Evolutionary conservation across 2,888 invertebrate genomes (phyloP).

Genomic region (Drosophila paramelanica): DNA sequence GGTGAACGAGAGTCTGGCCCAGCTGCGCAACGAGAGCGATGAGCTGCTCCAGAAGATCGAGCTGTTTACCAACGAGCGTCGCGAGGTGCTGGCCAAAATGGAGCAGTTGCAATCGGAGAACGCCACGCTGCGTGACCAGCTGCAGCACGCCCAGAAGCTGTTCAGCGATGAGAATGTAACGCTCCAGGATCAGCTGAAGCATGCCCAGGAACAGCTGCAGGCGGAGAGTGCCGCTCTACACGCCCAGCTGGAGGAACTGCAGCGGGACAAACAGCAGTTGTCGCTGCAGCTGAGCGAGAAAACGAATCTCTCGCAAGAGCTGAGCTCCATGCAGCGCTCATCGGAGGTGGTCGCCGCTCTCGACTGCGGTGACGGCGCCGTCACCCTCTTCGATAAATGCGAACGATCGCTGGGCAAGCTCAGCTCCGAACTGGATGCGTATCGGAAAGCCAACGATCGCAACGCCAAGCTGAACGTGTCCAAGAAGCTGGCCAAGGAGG

Average conservation of each 20-base stretch:
- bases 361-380: conserved; percentile 65
- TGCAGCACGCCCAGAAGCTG: conserved; percentile 83
- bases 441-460: conserved; percentile 83
- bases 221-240: conserved; percentile 84
- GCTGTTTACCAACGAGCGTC: conserved; percentile 88
- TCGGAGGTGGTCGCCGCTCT: conserved; percentile 79
- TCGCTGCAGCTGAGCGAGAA: conserved; percentile 74
- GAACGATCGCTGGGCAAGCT: conserved; percentile 80
- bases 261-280: conserved; percentile 85
- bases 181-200: conserved; percentile 81
- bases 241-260: conserved; percentile 82
- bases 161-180: not conserved
- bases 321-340: conserved; percentile 81
- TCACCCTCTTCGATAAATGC: conserved; percentile 80
- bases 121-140: conserved; percentile 86
- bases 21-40: conserved; percentile 88
- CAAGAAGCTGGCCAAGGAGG: conserved; percentile 84
- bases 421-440: conserved; percentile 83
- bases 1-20: conserved; percentile 87
- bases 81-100: conserved; percentile 90
- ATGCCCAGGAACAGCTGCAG: conserved; percentile 81
- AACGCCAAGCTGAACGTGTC: conserved; percentile 83
- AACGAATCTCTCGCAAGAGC: conserved; percentile 77
- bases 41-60: conserved; percentile 89
- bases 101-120: conserved; percentile 88